Percentiles rank a stretch among this genome's conserved stretches.
Conservation (phyloP, 92 coral and sea anemone species). For the Muricea muricata region DNA sequence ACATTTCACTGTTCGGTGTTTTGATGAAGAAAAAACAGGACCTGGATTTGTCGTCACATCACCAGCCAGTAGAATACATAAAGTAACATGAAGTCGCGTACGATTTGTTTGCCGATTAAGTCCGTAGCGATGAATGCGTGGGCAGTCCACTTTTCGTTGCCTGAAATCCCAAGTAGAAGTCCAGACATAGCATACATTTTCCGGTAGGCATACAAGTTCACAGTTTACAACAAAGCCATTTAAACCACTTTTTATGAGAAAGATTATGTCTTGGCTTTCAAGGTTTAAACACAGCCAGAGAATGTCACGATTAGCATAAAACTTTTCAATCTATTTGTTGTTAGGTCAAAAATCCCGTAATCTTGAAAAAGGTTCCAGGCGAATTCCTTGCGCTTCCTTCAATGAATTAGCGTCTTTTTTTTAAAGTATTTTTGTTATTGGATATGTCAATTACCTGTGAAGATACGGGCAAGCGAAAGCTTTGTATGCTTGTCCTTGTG, state of each 20-base stretch:
- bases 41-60: neutral
- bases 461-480: no score
- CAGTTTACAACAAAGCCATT: neutral
- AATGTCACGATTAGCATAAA: neutral
- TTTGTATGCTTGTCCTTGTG: no score
- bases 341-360: neutral
- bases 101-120: neutral
- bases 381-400: neutral
- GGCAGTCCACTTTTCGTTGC: neutral
- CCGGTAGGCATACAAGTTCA: neutral
- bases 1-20: neutral
- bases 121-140: neutral
- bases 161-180: neutral
- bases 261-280: neutral
- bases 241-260: neutral
- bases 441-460: no score
- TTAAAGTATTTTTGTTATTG: no score
- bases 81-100: neutral
- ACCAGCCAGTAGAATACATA: neutral
- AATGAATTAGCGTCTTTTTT: neutral
- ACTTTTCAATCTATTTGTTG: no score
- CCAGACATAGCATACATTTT: neutral
- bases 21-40: neutral
- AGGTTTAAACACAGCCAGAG: neutral
- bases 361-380: neutral